Conservation (phyloP, 2,888 invertebrate species). For the Athetis lepigone region DNA sequence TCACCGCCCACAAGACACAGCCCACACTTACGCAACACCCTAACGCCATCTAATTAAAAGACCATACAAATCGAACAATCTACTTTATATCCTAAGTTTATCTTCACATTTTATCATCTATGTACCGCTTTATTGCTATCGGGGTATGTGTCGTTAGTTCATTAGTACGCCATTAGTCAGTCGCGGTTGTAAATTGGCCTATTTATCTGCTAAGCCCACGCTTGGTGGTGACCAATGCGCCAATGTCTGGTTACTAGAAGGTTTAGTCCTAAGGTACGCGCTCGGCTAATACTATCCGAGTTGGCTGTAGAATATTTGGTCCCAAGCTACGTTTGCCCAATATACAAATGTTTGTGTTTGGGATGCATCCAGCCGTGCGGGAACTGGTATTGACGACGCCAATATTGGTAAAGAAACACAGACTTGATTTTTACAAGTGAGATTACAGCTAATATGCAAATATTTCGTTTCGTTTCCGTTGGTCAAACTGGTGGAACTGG, state of each 20-base stretch:
- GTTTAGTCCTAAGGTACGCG: not conserved
- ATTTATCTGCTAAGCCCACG: conserved; percentile 83
- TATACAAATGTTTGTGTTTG: conserved; percentile 9
- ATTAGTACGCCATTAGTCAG: conserved; percentile 86
- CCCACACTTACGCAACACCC: conserved; percentile 42
- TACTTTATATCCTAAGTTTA: conserved; percentile 54
- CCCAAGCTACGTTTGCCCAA: not conserved
- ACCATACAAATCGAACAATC: conserved; percentile 53
- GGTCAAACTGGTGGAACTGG: conserved; percentile 34
- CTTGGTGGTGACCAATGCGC: conserved; percentile 57
- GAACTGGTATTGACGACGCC: not conserved
- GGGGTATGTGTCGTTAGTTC: conserved; percentile 80
- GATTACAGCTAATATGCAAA: conserved; percentile 32
- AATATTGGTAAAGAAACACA: conserved; percentile 20
- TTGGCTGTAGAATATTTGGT: not conserved
- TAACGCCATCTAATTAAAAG: conserved; percentile 53
- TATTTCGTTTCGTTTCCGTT: conserved; percentile 41
- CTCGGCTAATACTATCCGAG: conserved; percentile 1
- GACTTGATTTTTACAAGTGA: conserved; percentile 18
- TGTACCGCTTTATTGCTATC: conserved; percentile 60
- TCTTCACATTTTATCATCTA: conserved; percentile 52
- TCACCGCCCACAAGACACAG: conserved; percentile 43
- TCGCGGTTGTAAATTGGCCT: conserved; percentile 78
- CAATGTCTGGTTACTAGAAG: conserved; percentile 30
- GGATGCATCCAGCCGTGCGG: not conserved